Percentiles rank a stretch among this genome's conserved stretches.
phyloP scores from a whole-genome alignment of 1,140 invertebrate species.

The Drosophila pseudoobscura region DNA sequence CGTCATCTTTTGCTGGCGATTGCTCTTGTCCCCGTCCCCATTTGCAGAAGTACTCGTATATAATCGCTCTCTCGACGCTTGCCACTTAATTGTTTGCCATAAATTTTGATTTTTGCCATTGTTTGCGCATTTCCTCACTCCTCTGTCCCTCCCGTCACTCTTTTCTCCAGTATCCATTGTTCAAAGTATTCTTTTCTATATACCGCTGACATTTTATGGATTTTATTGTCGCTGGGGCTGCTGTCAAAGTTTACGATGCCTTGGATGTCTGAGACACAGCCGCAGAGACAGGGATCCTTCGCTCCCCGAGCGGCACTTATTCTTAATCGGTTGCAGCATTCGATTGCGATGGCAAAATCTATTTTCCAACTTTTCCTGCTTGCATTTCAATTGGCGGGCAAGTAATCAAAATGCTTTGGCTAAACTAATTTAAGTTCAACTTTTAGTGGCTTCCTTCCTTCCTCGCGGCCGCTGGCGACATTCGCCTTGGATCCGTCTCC shows the following conservation, averaged over 20 bases:
- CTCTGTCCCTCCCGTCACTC: neutral
- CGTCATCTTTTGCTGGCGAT: too few relatives aligned
- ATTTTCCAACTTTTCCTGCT: slow-evolving; percentile 34
- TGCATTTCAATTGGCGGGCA: slow-evolving; percentile 28
- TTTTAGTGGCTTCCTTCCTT: slow-evolving; percentile 6
- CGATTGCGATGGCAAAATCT: neutral
- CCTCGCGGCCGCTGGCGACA: slow-evolving; percentile 35
- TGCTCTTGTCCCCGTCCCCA: too few relatives aligned
- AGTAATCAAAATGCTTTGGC: slow-evolving; percentile 17
- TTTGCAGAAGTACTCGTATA: too few relatives aligned
- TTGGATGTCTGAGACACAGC: neutral
- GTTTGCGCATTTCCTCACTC: slow-evolving; percentile 18
- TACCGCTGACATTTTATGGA: slow-evolving; percentile 51
- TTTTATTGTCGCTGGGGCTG: slow-evolving; percentile 29
- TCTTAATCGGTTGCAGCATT: neutral
- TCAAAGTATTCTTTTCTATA: slow-evolving; percentile 18
- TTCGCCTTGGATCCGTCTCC: slow-evolving; percentile 11
- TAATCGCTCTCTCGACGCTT: slow-evolving; percentile 46
- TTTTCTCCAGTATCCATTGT: neutral
- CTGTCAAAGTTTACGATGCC: slow-evolving; percentile 41
- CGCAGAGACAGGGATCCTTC: too few relatives aligned
- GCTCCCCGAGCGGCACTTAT: slow-evolving; percentile 43
- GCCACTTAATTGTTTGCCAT: slow-evolving; percentile 65
- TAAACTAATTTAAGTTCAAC: slow-evolving; percentile 55
- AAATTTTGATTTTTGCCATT: slow-evolving; percentile 65